Conservation (phyloP, 2,113 vertebrate species). For the zebrafish (Danio rerio) region GRCz12tu NC_133191.1:55840501-55841000, state of each 20-base stretch:
- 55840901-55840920: not conserved
- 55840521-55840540: too few species aligned
- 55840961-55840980: not conserved
- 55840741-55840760: not conserved
- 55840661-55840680: too few species aligned
- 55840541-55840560: too few species aligned
- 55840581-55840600: too few species aligned
- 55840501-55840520: too few species aligned
- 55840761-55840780: not conserved
- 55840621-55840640: too few species aligned
- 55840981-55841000: not conserved
- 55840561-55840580: too few species aligned
- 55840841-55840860: not conserved
- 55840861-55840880: constrained; percentile 3
- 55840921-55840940: not conserved
- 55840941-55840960: not conserved
- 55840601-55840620: too few species aligned
- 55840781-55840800: not conserved
- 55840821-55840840: not conserved
- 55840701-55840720: not conserved
- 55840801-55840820: not conserved
- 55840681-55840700: not conserved
- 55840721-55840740: not conserved
- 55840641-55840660: too few species aligned
- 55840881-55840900: constrained; percentile 40